Conservation (phyloP, 2,113 vertebrate species). For the Trochalopteron elliotii region DNA sequence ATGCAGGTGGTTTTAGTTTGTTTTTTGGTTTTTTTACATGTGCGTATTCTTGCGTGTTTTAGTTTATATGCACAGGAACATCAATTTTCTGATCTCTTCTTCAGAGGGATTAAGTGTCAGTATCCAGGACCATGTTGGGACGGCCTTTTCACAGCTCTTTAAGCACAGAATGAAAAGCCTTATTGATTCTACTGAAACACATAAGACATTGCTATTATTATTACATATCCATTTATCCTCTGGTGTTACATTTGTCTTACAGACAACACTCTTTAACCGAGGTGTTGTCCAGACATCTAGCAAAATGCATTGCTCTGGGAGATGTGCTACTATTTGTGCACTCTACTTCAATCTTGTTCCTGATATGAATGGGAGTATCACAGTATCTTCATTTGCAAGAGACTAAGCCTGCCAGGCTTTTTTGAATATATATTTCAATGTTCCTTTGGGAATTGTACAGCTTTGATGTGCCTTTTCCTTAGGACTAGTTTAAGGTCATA, state of each 20-base stretch:
- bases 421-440: background rate
- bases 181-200: conserved; percentile 28
- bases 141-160: conserved; percentile 18
- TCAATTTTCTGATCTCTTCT: background rate
- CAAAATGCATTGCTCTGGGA: background rate
- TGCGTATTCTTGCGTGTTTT: fast-evolving
- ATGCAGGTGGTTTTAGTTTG: background rate
- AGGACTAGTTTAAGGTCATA: background rate
- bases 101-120: background rate
- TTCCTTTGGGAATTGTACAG: background rate
- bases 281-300: background rate
- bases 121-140: background rate
- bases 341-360: background rate
- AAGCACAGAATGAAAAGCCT: background rate
- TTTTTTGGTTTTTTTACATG: background rate
- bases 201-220: background rate
- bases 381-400: background rate
- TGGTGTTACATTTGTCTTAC: background rate
- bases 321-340: background rate
- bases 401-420: background rate
- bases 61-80: background rate
- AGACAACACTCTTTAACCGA: background rate
- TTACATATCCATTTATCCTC: background rate
- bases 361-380: background rate
- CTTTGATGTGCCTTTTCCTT: background rate